phyloP scores from a whole-genome alignment of 2,797 vertebrate genomes.

The Semotilus atromaculatus region DNA sequence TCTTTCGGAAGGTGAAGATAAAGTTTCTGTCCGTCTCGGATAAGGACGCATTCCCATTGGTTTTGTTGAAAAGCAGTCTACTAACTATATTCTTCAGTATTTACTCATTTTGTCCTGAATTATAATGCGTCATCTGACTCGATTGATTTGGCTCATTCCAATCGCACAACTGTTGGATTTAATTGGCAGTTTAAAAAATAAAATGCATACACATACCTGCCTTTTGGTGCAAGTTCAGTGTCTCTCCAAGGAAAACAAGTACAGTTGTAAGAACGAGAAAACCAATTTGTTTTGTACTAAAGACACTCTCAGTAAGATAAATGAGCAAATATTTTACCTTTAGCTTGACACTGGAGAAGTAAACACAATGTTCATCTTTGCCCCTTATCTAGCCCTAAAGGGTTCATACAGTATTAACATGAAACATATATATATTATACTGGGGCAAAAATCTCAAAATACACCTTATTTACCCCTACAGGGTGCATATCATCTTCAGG shows the following conservation, averaged over 20 bases:
- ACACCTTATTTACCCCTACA: not conserved
- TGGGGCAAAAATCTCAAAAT: not conserved
- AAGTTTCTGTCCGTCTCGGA: constrained; percentile 38
- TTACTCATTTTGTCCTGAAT: not conserved
- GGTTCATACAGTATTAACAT: not conserved
- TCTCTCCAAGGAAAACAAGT: not conserved
- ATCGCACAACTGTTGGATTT: not conserved
- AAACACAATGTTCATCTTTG: not conserved
- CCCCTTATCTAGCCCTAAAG: not conserved
- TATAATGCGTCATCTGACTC: not conserved
- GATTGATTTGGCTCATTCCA: constrained; percentile 13
- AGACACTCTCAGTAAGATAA: not conserved
- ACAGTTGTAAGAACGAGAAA: not conserved
- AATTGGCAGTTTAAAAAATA: not conserved
- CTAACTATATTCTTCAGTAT: not conserved
- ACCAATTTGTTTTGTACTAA: not conserved
- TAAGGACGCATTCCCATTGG: constrained; percentile 9
- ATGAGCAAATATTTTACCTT: not conserved
- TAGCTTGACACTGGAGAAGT: not conserved
- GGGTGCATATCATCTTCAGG: not conserved
- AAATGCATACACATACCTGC: not conserved
- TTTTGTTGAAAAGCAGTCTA: constrained; percentile 17
- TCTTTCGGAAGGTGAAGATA: constrained; percentile 41
- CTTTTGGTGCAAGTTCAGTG: not conserved
- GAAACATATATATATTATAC: too few relatives aligned